Conservation (phyloP, 2,113 vertebrate genomes). For the Vidua chalybeata region DNA sequence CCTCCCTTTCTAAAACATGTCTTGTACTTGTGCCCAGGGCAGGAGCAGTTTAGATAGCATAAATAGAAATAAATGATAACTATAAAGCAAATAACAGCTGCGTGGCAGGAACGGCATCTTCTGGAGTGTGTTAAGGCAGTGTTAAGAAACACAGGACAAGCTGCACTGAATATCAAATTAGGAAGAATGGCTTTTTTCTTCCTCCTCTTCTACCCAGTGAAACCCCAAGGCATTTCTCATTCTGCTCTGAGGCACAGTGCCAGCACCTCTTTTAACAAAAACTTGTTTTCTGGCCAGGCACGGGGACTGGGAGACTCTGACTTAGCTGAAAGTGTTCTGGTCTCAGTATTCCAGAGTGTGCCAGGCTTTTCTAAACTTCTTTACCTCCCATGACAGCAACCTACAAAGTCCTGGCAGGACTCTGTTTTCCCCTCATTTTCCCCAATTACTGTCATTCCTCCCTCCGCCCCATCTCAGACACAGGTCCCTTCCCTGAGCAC, state of each 20-base stretch:
- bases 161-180: slow-evolving; percentile 7
- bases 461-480: neutral
- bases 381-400: neutral
- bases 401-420: neutral
- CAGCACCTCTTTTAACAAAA: neutral
- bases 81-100: slow-evolving; percentile 21
- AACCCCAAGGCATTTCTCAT: slow-evolving; percentile 1
- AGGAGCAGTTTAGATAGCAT: neutral
- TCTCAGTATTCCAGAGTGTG: neutral
- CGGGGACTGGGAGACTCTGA: neutral
- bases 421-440: neutral
- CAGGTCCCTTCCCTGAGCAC: neutral
- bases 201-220: neutral
- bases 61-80: slow-evolving; percentile 37
- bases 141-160: neutral
- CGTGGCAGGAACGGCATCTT: neutral
- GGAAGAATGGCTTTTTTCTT: neutral
- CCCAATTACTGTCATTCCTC: accelerated
- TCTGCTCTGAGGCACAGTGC: neutral
- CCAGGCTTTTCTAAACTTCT: neutral
- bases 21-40: neutral
- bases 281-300: neutral
- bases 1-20: neutral
- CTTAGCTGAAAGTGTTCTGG: neutral
- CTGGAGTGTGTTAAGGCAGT: neutral